A percentile compares a stretch with the other conserved stretches of the same genome.
Conservation (phyloP, 2,888 invertebrate genomes). For the Gasteruption jaculator region DNA sequence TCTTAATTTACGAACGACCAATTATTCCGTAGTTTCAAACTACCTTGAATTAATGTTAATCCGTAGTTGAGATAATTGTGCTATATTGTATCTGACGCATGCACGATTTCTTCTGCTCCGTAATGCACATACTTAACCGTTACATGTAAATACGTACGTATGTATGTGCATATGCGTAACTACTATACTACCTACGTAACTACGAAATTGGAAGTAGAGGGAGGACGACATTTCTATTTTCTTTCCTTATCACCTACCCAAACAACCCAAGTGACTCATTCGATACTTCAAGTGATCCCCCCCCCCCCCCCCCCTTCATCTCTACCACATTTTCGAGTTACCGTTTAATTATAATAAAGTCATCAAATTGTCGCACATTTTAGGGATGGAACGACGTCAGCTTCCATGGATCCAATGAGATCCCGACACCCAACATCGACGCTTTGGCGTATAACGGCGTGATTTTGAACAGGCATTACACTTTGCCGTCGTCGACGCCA, state of each 20-base stretch:
- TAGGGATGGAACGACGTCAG: slow-evolving; percentile 90
- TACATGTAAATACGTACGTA: too few relatives aligned
- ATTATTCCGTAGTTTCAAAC: slow-evolving; percentile 31
- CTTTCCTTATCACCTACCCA: too few relatives aligned
- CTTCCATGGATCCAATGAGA: slow-evolving; percentile 83
- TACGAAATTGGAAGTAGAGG: too few relatives aligned
- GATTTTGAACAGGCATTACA: slow-evolving; percentile 82
- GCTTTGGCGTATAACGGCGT: slow-evolving; percentile 79
- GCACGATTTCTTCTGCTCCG: slow-evolving; percentile 13
- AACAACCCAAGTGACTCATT: too few relatives aligned
- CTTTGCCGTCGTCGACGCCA: slow-evolving; percentile 80
- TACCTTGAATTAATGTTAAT: slow-evolving; percentile 40
- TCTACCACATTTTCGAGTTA: slow-evolving; percentile 5
- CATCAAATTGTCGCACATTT: slow-evolving; percentile 5
- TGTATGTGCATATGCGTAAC: too few relatives aligned
- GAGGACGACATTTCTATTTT: too few relatives aligned
- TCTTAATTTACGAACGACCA: slow-evolving; percentile 35
- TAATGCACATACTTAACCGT: too few relatives aligned
- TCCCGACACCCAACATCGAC: slow-evolving; percentile 87
- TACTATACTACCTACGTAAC: too few relatives aligned
- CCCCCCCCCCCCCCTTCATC: too few relatives aligned
- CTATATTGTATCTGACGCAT: slow-evolving; percentile 11
- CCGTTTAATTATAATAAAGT: slow-evolving; percentile 45
- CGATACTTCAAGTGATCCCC: too few relatives aligned
- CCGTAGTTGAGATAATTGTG: slow-evolving; percentile 49